Evolutionary conservation across 2,888 invertebrate species (phyloP), one percentile per base, ranked within the genome.

Genomic region (Yponomeuta evonymella): DNA sequence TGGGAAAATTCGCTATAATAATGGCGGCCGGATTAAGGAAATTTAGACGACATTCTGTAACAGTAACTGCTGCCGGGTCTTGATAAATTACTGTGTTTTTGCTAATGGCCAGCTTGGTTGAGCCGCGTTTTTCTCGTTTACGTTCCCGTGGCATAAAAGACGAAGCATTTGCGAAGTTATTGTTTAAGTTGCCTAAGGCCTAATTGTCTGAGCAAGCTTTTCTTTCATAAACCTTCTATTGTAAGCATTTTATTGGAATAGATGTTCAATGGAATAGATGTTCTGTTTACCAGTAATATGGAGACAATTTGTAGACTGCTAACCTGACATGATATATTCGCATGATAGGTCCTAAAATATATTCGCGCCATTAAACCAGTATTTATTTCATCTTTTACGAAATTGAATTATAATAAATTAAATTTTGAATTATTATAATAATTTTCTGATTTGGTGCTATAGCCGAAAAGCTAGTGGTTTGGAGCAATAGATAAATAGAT

Each of bases 71-170:
- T 85, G 84, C 79, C 83, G 51, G 85, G 80, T 81, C 81, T 83
- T 89, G 89, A 89, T 89, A 89, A 89, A 90, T 89, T 87, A 83
- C 86, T 79, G 80, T 84, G 79, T 84, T 88, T 87, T 87, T 86
- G 81, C 79, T 87, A 89, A 90, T 88, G 84, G 84, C 75, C 77
- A 77, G 76, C 78, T 79, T 79, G 48, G 23, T 68, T 29, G 6
- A 58, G 15, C 51, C 51, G 51, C 15, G 51, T 58, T 58, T 58
- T 15, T 58, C 51, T 15, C 51, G 15, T 58, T 58, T 12, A 15
- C 2, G 12, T 12, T 58, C 15, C 15, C 3, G 2, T 1, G 5
- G 51, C 2, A 12, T 15, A 58, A 15, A 58, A 58, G 5, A 15
- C 51, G 51, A 12, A 58, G 51, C 51, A 15, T 58, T 12, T 58